phyloP scores from a whole-genome alignment of 2,888 invertebrate genomes.

The Siphlonurus alternatus region DNA sequence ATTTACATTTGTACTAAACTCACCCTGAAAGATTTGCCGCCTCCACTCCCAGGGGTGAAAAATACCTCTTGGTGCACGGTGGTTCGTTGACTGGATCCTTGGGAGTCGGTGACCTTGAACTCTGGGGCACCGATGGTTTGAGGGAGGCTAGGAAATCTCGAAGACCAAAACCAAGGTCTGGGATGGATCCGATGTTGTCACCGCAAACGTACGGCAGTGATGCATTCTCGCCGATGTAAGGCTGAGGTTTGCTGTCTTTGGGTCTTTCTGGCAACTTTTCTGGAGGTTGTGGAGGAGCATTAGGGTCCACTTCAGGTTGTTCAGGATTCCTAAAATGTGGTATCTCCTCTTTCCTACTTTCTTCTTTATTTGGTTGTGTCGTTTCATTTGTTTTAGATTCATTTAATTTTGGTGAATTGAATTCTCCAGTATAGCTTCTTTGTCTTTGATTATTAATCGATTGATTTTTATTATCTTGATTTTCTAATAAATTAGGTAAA shows the following conservation, averaged over 20 bases:
- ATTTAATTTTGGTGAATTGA: neutral
- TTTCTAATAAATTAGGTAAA: neutral
- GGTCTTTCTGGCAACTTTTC: neutral
- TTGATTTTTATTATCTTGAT: neutral
- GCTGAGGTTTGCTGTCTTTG: neutral
- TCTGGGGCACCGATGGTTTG: neutral
- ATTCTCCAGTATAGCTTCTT: neutral
- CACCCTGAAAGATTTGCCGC: neutral
- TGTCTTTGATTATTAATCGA: neutral
- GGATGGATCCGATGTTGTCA: constrained; percentile 24
- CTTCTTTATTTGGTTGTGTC: neutral
- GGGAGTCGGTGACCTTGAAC: neutral
- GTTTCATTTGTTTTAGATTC: neutral
- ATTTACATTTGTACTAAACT: too few relatives aligned
- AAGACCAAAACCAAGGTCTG: constrained; percentile 24
- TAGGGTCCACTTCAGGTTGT: neutral
- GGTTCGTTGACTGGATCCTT: neutral
- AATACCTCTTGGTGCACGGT: neutral
- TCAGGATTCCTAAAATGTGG: neutral
- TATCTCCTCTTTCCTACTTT: neutral
- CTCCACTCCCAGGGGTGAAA: neutral
- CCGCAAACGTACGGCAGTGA: constrained; percentile 15
- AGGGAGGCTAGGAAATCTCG: constrained; percentile 18
- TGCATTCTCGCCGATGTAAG: neutral
- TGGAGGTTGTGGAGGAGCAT: neutral